Base-by-base conservation (phyloP, 2,888 invertebrate species). In the Heteromyza rotundicornis region DNA sequence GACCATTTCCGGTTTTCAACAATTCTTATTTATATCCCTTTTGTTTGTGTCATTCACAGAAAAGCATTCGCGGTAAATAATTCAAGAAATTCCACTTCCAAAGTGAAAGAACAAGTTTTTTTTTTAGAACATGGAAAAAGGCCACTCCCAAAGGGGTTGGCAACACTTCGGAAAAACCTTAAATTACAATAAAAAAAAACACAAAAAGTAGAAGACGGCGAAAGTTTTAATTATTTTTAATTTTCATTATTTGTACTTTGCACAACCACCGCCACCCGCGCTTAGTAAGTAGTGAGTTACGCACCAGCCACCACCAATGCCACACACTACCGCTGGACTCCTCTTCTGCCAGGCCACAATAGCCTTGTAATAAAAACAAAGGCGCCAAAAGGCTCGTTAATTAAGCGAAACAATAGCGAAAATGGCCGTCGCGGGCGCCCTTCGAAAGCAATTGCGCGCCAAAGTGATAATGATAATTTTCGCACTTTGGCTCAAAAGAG, bases 151-250 rank as follows among this genome's bases (percentile, higher is more conserved):
- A 40, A 40, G 40, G 40, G n/a, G 8, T 40, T n/a, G n/a, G 40
- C 14, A 2, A 3, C 5, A 40, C 3, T n/a, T n/a, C 40, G 5
- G 8, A 10, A 40, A 40, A 40, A 3, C 8, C 40, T 40, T 20
- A 50, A 50, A 69, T 64, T 64, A 36, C 8, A 68, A 69, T 68
- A 69, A 63, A 63, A 56, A 49, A 55, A 20, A 59, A 32, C n/a
- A 32, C 14, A 27, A n/a, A 72, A 75, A 70, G 20, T 17, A 20
- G 72, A 54, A 64, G 22, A 49, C n/a, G n/a, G n/a, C n/a, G 74
- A 70, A 73, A 78, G 73, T 77, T 77, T 77, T 78, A 78, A 77
- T 78, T 77, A 77, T 77, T 77, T 78, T 77, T 77, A 77, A 77
- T 77, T 77, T 78, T 78, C 76, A 74, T 76, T 76, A 78, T 77